Evolutionary conservation across 2,888 invertebrate species (phyloP).

Genomic region (Melanotus villosus): DNA sequence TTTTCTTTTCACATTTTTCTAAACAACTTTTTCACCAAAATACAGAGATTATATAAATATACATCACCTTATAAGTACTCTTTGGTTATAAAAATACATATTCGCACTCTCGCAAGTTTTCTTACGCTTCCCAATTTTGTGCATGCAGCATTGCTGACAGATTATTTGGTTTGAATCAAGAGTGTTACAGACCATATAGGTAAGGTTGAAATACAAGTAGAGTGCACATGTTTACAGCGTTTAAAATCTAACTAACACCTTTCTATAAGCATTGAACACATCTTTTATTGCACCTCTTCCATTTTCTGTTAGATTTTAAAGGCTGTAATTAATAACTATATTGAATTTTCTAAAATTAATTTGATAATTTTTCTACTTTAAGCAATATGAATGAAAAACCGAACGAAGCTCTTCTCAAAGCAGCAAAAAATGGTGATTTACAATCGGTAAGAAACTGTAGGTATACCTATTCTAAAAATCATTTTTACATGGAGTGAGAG

Average conservation of each 20-base stretch:
- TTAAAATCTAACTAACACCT: slow-evolving; percentile 18
- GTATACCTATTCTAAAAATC: too few relatives aligned
- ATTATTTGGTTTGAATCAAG: slow-evolving; percentile 85
- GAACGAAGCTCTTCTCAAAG: slow-evolving; percentile 85
- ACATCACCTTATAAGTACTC: not conserved
- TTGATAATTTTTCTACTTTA: slow-evolving; percentile 66
- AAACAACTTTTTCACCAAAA: not conserved
- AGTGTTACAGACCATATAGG: slow-evolving; percentile 80
- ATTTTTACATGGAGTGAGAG: too few relatives aligned
- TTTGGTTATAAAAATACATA: slow-evolving; percentile 11
- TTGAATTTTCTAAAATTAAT: not conserved
- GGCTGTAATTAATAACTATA: not conserved
- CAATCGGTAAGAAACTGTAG: slow-evolving; percentile 77
- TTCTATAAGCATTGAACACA: not conserved
- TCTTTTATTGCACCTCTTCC: not conserved
- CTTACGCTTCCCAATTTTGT: slow-evolving; percentile 42
- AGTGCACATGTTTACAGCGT: not conserved
- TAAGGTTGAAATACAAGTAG: slow-evolving; percentile 62
- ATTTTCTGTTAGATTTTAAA: slow-evolving; percentile 26
- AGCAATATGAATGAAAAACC: slow-evolving; percentile 87
- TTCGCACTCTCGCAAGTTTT: slow-evolving; percentile 30
- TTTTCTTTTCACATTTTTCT: not conserved
- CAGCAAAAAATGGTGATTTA: slow-evolving; percentile 87
- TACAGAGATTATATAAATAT: not conserved
- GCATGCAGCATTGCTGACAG: slow-evolving; percentile 84